Base-by-base conservation (phyloP, 2,113 vertebrate species). In the Oceanites oceanicus region DNA sequence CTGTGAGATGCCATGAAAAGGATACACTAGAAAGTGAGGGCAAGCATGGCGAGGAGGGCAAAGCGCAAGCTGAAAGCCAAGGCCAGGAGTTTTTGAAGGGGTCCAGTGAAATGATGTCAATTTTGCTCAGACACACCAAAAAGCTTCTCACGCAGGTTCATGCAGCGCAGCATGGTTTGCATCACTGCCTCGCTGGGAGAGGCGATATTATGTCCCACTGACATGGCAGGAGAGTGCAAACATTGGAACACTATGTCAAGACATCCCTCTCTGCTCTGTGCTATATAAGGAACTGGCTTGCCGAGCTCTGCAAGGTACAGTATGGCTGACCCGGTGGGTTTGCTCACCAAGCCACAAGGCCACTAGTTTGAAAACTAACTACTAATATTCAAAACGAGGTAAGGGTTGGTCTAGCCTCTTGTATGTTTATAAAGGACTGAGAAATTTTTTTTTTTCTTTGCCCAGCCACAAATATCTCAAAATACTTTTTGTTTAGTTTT, bases 401-500 rank as follows among this genome's bases (percentile, higher is more conserved):
- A 90, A 96, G 71, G 71, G 55, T 83, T 96, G 83, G 70, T 88
- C 84, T 88, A 29, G 59, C 29, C 50, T 91, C 44, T 70, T 76
- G 81, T 66, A 5, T 97, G 80, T 96, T 92, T 96, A 88, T 86
- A 96, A 96, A 87, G 63, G 56, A 74, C 88, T 59, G 36, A 82
- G 76, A 74, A 15, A 32, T 45, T 45, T 67, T 62, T 87, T n/a
- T 30, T 59, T 75, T 76, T 47, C 81, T 65, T 58, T 20, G 3
- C 62, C 65, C 52, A 62, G 61, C 88, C 93, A 81, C 59, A 88
- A 92, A 88, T 86, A 62, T 92, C 95, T 97, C 86, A 90, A 93
- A 97, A 97, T 92, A 96, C 75, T 74, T 95, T 94, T 85, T 96
- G 90, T 96, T 91, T 86, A 94, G 86, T 94, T 95, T 89, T 94